These are phyloP conservation scores for Parazoanthus darwini DNA, from an alignment of 92 coral and sea anemone species.

Conservation along the genomic window DNA sequence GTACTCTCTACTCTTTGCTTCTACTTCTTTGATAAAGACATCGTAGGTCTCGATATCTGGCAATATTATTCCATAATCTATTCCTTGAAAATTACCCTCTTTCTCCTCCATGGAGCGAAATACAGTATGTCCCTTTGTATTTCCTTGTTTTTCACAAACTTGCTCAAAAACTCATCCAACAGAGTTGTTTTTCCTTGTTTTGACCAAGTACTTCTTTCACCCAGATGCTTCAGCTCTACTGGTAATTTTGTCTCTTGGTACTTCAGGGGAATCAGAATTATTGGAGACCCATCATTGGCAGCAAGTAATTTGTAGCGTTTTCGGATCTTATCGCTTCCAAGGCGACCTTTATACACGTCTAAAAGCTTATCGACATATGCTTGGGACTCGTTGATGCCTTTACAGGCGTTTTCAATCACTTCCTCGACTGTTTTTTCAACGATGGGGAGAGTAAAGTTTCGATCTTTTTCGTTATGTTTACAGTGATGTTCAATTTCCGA, in stretches of 20 bases:
- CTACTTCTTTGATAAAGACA: neutral
- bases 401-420: conserved; percentile 27
- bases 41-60: conserved; percentile 37
- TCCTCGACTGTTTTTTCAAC: neutral
- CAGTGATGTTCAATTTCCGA: conserved; percentile 8
- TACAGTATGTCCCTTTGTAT: conserved; percentile 42
- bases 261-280: conserved; percentile 41
- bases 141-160: conserved; percentile 32
- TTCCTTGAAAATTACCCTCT: conserved; percentile 34
- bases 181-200: conserved; percentile 29
- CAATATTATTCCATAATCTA: conserved; percentile 44
- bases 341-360: conserved; percentile 27
- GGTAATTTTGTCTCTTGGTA: conserved; percentile 45
- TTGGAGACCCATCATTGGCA: conserved; percentile 2
- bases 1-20: neutral
- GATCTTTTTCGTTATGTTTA: neutral
- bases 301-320: conserved; percentile 26
- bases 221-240: conserved; percentile 31
- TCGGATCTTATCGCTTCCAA: conserved; percentile 22
- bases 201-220: conserved; percentile 22
- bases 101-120: conserved; percentile 11
- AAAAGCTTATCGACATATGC: neutral
- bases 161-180: conserved; percentile 21
- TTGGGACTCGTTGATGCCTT: conserved; percentile 9
- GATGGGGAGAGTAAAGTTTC: neutral